Percentiles rank a stretch among this genome's conserved stretches.
Conservation (phyloP, 2,113 vertebrate genomes). For the Pholis gunnellus region DNA sequence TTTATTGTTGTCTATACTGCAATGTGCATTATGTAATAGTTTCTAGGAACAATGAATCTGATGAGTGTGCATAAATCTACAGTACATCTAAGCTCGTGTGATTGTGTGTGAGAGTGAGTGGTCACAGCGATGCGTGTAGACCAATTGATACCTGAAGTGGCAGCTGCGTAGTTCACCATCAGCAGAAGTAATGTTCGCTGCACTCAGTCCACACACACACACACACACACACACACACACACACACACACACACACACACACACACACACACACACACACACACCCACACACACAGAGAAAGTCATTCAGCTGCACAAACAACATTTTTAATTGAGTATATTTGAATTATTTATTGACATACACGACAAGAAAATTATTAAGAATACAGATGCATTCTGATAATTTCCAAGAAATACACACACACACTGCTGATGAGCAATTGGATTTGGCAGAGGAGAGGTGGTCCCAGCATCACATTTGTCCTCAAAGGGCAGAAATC, state of each 20-base stretch:
- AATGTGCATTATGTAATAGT: conserved; percentile 3
- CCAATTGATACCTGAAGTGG: neutral
- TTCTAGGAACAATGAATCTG: conserved; percentile 5
- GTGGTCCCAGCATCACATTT: conserved; percentile 33
- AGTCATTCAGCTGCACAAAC: neutral
- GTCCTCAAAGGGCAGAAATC: conserved; percentile 32
- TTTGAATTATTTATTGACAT: conserved; percentile 36
- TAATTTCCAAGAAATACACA: conserved; percentile 10
- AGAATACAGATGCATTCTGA: conserved; percentile 19
- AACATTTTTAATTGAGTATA: conserved; percentile 5
- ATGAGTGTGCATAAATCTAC: neutral
- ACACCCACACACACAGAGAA: neutral
- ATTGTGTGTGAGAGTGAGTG: conserved; percentile 13
- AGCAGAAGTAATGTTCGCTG: conserved; percentile 11
- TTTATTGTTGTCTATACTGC: conserved; percentile 3
- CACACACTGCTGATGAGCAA: conserved; percentile 31
- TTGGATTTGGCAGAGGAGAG: conserved; percentile 27
- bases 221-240: neutral
- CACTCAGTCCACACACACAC: neutral
- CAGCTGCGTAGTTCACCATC: conserved; percentile 41
- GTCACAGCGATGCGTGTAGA: conserved; percentile 25
- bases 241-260: neutral
- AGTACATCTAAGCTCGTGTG: neutral
- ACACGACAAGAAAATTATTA: neutral
- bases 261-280: neutral